Evolutionary conservation across 2,888 invertebrate genomes (phyloP).

Genomic region (Ephialtes manifestator): DNA sequence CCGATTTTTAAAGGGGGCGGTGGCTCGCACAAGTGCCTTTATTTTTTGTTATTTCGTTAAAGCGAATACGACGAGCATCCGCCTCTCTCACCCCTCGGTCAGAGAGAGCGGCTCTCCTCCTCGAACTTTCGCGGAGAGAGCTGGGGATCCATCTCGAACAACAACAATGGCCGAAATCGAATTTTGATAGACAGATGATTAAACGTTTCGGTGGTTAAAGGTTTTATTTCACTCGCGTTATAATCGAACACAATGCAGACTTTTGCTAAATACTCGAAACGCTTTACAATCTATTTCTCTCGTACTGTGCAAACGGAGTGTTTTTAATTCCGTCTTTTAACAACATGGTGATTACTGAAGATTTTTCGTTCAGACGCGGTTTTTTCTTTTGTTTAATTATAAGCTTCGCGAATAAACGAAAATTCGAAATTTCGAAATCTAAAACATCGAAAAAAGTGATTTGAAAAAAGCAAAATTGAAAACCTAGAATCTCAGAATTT

Average conservation of each 20-base stretch:
- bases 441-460: no score
- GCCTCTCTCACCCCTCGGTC: background rate
- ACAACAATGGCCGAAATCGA: slow-evolving; percentile 79
- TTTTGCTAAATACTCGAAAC: slow-evolving; percentile 36
- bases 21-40: slow-evolving; percentile 78
- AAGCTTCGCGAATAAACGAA: no score
- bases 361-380: background rate
- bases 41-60: slow-evolving; percentile 70
- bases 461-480: no score
- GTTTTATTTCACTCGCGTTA: background rate
- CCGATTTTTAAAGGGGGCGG: slow-evolving; percentile 80
- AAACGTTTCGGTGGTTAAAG: background rate
- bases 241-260: slow-evolving; percentile 29
- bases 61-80: slow-evolving; percentile 15
- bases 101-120: background rate
- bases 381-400: background rate
- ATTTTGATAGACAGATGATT: slow-evolving; percentile 55
- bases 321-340: slow-evolving; percentile 44
- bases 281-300: slow-evolving; percentile 23
- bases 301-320: slow-evolving; percentile 38
- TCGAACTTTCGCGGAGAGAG: slow-evolving; percentile 56
- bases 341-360: slow-evolving; percentile 62
- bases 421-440: no score
- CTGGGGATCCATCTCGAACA: slow-evolving; percentile 67
- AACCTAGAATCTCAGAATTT: no score